Base-by-base conservation (phyloP, 1,140 invertebrate species). In the Nebria ingens region DNA sequence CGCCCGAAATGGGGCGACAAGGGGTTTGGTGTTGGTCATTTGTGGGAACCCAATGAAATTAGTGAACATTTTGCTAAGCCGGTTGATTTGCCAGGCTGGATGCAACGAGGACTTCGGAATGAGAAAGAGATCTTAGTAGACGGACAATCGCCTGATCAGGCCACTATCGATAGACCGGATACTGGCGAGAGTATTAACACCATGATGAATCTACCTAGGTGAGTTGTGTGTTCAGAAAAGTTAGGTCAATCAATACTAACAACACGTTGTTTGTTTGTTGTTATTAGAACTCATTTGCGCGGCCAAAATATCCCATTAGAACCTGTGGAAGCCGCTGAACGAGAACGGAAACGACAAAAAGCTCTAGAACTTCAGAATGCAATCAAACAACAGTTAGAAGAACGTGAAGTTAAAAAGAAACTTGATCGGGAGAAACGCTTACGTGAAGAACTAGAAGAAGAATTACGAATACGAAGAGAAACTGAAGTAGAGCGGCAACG, bases 261-360 rank as follows among this genome's bases (percentile, higher is more conserved):
- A n/a, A n/a, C n/a, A n/a, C n/a, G n/a, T n/a, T n/a, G n/a, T n/a
- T n/a, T n/a, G n/a, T n/a, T n/a, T n/a, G n/a, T n/a, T n/a, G n/a
- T n/a, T n/a, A n/a, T 9, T n/a, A 81, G 80, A 61, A 80, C 76
- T 25, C 83, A 79, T 65, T 70, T 86, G 29, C 72, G 84, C 57
- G 85, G 85, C 40, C 84, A 87, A 70, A 87, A 86, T 66, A 76
- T 81, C 22, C 82, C 80, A n/a, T 64, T 85, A 38, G 83, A 86
- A 63, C 76, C 81, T 2, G 76, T 80, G 59, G 75, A 83, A 54
- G 70, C 83, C 57, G 80, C 81, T 12, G 81, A 86, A 68, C 71
- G 83, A 52, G 84, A 87, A 70, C 72, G 72, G 54, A 82, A 77
- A 65, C 71, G 85, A 38, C 78, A 84, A 55, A 81, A 84, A 67